Base-by-base conservation (phyloP, 2,113 vertebrate species). In the Salvelinus namaycush region DNA sequence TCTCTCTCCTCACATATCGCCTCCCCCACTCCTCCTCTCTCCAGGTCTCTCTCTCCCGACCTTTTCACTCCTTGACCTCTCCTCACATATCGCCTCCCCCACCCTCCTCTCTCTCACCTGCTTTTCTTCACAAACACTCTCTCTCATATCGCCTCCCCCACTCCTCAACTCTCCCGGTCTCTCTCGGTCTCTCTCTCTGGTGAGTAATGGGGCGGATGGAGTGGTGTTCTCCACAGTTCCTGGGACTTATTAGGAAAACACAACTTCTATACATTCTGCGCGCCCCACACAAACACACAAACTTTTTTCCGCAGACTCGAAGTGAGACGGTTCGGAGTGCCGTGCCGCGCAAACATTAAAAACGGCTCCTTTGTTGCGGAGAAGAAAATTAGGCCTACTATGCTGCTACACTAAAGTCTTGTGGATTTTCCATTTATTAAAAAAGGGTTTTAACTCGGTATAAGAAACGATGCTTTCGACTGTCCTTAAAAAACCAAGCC, bases 171-270 rank as follows among this genome's bases (percentile, higher is more conserved):
- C 26, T 26, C 26, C 26, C 26, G 26, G 26, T 26, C 26, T 26
- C 26, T 26, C 26, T 26, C 1, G 1, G 1, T 1, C 1, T 26
- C 65, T 59, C 68, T 7, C 34, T 26, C 73, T 24, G 60, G 39
- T 18, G 73, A 66, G 62, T 77, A 27, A 77, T 27, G 24, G 44
- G 62, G 39, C 39, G 49, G 73, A 74, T 75, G 44, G 29, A 49
- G 62, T 76, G 39, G 62, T 0, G 3, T 24, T 69, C 72, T 73
- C 60, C 26, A 24, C 24, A 0, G 1, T 60, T 74, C 68, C 44
- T 14, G 24, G 26, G 49, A 82, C 44, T 60, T 67, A 77, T 62
- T 54, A 39, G 20, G 44, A 0, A 73, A 79, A 49, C 24, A 20
- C 62, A 68, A 11, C 70, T 24, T 57, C 77, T 39, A 9, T 1